Evolutionary conservation across 2,797 vertebrate genomes (phyloP), one percentile per base, ranked within the genome.

Genomic region (Siniperca scherzeri): DNA sequence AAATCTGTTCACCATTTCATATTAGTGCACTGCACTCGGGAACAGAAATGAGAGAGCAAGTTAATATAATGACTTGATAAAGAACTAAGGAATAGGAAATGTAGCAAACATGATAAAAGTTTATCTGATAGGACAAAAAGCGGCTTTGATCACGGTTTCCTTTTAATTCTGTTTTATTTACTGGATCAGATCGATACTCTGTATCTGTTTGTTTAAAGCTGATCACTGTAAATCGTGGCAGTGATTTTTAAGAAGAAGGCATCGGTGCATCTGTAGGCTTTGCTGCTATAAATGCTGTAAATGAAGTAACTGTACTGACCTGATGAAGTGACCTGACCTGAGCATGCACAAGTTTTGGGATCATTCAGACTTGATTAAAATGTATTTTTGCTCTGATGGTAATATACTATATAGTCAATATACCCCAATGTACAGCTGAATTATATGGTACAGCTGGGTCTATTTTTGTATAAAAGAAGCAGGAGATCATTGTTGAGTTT

Each of bases 401-500:
- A 76, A 86, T 70, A 85, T 74, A 61, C 55, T 84, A 38, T 81
- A 67, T 70, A 65, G 71, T 52, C 52, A 55, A 27, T 61, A 80
- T 74, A 67, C 3, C 60, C 71, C 56, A 4, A 7, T 82, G 67
- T 70, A 38, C 48, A 78, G 69, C 81, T 82, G 68, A 77, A 27
- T 30, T 71, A 65, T 74, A 70, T 4, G 14, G 10, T 22, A 70
- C 74, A 83, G 78, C 64, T 48, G 21, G 30, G 30, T 30, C 82
- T 89, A 82, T 85, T 87, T 90, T 88, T 83, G 11, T 88, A 81
- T 46, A 17, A 71, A 65, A 68, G n/a, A 33, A 38, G 59, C 21
- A 71, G 17, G 21, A 46, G 55, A 66, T 69, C 14, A 17, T 50
- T 52, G 16, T 78, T 59, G 27, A 46, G 56, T 50, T 80, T 77